Evolutionary conservation across 2,888 invertebrate genomes (phyloP).

Genomic region (Campoplex nolae): DNA sequence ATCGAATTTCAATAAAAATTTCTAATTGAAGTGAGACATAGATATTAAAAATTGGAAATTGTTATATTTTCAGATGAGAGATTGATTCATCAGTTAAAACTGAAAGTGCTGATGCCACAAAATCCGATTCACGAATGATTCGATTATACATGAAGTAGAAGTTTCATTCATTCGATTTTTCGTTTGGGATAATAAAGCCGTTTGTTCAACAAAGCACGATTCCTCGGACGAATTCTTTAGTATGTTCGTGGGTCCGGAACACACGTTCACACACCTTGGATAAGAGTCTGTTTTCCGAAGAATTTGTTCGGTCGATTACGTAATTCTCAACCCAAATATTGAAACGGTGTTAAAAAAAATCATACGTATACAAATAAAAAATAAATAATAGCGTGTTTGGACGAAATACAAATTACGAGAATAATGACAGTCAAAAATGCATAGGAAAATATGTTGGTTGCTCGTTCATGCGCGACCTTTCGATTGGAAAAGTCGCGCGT

Average conservation of each 20-base stretch:
- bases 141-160: background rate
- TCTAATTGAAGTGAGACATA: background rate
- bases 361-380: background rate
- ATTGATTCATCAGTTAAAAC: background rate
- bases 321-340: conserved; percentile 8
- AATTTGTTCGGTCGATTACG: conserved; percentile 13
- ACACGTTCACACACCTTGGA: conserved; percentile 7
- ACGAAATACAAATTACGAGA: background rate
- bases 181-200: conserved; percentile 18
- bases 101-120: background rate
- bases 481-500: conserved; percentile 72
- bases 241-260: conserved; percentile 43
- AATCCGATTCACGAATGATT: background rate
- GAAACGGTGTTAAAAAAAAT: background rate
- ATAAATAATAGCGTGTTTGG: background rate
- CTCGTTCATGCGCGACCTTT: conserved; percentile 75
- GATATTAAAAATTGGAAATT: background rate
- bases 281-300: background rate
- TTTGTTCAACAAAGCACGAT: conserved; percentile 43
- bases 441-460: conserved; percentile 23
- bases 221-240: background rate
- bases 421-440: background rate
- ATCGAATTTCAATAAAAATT: background rate
- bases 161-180: conserved; percentile 42
- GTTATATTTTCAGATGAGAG: background rate